phyloP scores from a whole-genome alignment of 2,113 vertebrate species.

The Campylomormyrus numenius region DNA sequence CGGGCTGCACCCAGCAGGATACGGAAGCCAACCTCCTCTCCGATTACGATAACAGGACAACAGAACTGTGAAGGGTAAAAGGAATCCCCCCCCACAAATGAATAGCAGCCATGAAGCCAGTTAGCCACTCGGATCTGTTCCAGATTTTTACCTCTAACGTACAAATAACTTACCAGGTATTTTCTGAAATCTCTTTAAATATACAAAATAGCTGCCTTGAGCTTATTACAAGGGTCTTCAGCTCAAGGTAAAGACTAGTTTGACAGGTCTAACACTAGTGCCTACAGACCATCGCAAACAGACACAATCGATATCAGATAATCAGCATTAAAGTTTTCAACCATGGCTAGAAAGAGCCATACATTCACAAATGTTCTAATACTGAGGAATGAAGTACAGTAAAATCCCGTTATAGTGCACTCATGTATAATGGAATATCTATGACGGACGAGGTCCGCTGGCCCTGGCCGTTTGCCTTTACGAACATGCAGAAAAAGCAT shows the following conservation, averaged over 20 bases:
- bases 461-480: too few species aligned
- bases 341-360: background rate
- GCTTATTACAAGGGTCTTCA: background rate
- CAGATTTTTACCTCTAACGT: background rate
- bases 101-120: background rate
- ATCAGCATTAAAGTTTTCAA: background rate
- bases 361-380: background rate
- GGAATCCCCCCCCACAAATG: too few species aligned
- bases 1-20: background rate
- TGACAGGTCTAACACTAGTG: background rate
- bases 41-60: background rate
- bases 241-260: background rate
- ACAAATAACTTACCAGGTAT: background rate
- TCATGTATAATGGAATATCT: too few species aligned
- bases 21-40: background rate
- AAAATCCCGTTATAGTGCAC: too few species aligned
- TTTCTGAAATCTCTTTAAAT: background rate
- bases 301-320: background rate
- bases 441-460: too few species aligned
- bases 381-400: background rate
- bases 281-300: background rate
- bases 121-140: background rate
- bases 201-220: background rate
- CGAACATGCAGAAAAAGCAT: too few species aligned
- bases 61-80: background rate